phyloP scores from a whole-genome alignment of 2,797 vertebrate genomes.

The Tangara arthus region DNA sequence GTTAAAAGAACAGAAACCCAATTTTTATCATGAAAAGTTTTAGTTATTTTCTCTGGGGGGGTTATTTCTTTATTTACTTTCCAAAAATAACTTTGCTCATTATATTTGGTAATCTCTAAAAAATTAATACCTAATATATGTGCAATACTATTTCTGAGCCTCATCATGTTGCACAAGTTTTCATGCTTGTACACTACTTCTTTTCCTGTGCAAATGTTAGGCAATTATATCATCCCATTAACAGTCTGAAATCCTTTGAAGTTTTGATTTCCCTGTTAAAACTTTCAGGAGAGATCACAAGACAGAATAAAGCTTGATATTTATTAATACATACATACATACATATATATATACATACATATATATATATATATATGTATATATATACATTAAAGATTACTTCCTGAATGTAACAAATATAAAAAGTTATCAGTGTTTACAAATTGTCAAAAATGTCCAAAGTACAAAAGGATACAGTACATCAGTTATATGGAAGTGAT shows the following conservation, averaged over 20 bases:
- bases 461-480: slow-evolving; percentile 75
- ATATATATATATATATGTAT: slow-evolving; percentile 11
- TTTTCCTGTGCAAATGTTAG: neutral
- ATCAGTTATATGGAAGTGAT: slow-evolving; percentile 65
- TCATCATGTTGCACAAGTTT: neutral
- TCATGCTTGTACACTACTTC: neutral
- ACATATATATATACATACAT: slow-evolving; percentile 9
- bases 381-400: slow-evolving; percentile 65
- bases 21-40: neutral
- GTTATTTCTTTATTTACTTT: neutral
- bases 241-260: neutral
- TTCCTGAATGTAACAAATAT: slow-evolving; percentile 77
- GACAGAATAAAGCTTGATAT: slow-evolving; percentile 35
- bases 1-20: neutral
- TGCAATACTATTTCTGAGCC: neutral
- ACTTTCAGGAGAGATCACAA: neutral
- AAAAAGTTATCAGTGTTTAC: slow-evolving; percentile 75
- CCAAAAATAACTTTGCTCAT: neutral
- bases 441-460: slow-evolving; percentile 74
- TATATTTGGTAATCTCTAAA: neutral
- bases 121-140: neutral
- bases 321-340: slow-evolving; percentile 58
- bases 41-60: neutral
- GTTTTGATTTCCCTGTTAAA: neutral
- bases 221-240: neutral